Conservation (phyloP, 2,797 vertebrate species). For the Phylloscopus collybita region DNA sequence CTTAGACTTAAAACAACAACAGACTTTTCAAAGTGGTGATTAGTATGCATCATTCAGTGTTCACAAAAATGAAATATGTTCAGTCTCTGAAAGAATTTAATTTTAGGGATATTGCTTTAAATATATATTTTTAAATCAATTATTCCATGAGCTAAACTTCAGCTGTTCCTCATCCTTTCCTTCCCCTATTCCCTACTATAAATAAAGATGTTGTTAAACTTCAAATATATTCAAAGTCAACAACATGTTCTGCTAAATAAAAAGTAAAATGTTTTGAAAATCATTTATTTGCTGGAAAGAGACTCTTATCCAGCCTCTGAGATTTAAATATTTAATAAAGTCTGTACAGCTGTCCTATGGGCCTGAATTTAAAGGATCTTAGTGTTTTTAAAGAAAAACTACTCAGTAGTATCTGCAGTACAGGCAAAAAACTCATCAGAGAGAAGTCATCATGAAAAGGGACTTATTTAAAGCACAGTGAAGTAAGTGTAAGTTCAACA, state of each 20-base stretch:
- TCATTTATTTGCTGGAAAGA: not conserved
- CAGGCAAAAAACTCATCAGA: not conserved
- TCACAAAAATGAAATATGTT: not conserved
- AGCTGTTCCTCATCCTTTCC: not conserved
- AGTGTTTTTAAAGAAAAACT: not conserved
- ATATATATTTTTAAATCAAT: not conserved
- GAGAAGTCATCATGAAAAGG: not conserved
- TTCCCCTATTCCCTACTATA: not conserved
- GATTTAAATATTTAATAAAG: not conserved
- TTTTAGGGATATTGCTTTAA: not conserved
- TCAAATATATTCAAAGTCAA: not conserved
- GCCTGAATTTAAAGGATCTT: not conserved
- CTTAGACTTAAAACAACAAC: not conserved
- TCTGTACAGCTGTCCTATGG: not conserved
- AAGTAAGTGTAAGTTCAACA: not conserved
- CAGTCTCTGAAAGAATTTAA: not conserved
- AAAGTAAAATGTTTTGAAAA: not conserved
- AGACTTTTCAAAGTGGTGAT: not conserved
- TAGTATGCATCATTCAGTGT: not conserved
- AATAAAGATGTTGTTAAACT: not conserved
- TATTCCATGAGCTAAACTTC: not conserved
- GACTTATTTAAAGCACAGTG: not conserved
- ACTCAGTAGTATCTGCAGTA: not conserved
- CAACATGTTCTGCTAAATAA: not conserved
- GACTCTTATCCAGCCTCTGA: rapidly evolving